Evolutionary conservation across 2,797 vertebrate genomes (phyloP).

Genomic region (Oryzias dopingdopingensis): DNA sequence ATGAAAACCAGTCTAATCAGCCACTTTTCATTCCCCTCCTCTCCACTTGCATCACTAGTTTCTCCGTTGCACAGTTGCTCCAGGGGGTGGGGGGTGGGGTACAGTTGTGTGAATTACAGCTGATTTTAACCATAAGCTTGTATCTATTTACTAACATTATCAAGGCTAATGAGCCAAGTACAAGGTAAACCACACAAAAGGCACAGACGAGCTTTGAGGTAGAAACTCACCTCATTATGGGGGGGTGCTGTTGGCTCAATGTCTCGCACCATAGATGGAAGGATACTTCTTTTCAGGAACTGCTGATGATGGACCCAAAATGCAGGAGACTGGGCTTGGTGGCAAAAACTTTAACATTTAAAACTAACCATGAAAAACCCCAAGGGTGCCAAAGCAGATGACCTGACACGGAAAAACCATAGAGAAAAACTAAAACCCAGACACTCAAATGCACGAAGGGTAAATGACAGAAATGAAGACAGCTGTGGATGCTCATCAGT

Average conservation of each 20-base stretch:
- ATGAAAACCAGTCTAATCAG: slow-evolving; percentile 73
- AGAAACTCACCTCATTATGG: slow-evolving; percentile 65
- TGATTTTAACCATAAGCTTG: slow-evolving; percentile 54
- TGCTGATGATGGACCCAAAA: slow-evolving; percentile 46
- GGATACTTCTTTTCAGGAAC: slow-evolving; percentile 47
- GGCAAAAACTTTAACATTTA: no score
- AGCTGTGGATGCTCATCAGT: no score
- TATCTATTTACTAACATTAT: slow-evolving; percentile 69
- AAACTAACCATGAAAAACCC: no score
- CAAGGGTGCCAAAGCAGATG: no score
- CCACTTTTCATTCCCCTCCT: slow-evolving; percentile 46
- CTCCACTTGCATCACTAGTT: slow-evolving; percentile 30
- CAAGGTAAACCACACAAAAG: slow-evolving; percentile 54
- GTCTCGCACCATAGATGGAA: slow-evolving; percentile 43
- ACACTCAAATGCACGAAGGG: no score
- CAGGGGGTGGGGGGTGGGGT: slow-evolving; percentile 42
- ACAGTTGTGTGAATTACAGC: slow-evolving; percentile 59
- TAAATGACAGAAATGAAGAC: no score
- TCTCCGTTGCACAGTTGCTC: slow-evolving; percentile 16
- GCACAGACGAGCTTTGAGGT: slow-evolving; percentile 53
- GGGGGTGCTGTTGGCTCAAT: slow-evolving; percentile 55
- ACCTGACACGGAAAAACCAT: no score
- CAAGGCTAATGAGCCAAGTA: slow-evolving; percentile 68
- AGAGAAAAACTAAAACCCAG: no score
- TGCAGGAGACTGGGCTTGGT: no score